Conservation (phyloP, 2,113 vertebrate genomes). For the Anhinga anhinga region DNA sequence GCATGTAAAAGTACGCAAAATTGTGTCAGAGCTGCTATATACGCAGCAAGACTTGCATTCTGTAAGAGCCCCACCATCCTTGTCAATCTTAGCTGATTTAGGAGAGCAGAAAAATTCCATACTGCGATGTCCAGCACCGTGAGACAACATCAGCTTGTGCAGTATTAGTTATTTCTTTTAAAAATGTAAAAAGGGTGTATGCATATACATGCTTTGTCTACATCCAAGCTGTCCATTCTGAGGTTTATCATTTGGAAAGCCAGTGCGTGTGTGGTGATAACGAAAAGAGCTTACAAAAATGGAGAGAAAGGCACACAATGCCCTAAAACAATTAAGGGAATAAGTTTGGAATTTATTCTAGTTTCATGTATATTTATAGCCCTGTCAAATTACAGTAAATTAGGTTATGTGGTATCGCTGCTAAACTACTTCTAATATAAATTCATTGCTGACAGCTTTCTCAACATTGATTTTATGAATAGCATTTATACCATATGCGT, state of each 20-base stretch:
- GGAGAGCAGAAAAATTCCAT: background rate
- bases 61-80: background rate
- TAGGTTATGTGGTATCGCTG: background rate
- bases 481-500: background rate
- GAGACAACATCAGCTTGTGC: background rate
- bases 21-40: background rate
- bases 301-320: background rate
- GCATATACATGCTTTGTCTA: background rate
- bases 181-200: background rate
- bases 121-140: accelerated
- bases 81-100: background rate
- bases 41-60: background rate
- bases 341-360: background rate
- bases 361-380: background rate
- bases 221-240: background rate
- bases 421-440: background rate
- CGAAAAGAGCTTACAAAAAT: background rate
- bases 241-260: background rate
- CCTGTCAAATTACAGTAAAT: background rate
- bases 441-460: background rate
- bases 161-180: background rate
- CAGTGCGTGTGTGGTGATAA: background rate
- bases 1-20: background rate
- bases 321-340: background rate
- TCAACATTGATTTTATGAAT: accelerated